These are phyloP conservation scores for Odobenus rosmarus DNA, from an alignment of 2,113 vertebrate genomes.

Conservation along the genomic window DNA sequence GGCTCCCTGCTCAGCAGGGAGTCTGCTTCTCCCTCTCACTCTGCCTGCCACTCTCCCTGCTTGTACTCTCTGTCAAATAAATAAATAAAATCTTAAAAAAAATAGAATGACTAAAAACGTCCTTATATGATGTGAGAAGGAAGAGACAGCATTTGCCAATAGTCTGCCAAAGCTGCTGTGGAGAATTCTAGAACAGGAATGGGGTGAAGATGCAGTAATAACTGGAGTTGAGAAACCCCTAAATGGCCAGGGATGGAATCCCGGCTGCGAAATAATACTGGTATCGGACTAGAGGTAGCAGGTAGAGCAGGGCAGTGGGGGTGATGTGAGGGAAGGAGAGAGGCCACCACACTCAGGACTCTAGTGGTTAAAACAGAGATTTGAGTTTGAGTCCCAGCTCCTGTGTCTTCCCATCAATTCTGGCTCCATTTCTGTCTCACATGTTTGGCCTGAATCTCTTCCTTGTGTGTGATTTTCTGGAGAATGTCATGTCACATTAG, in stretches of 20 bases:
- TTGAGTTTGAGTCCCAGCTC: background rate
- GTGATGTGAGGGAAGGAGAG: rapidly evolving
- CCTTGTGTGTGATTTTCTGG: background rate
- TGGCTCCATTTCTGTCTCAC: background rate
- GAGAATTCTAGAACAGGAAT: background rate
- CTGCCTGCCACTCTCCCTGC: too few relatives aligned
- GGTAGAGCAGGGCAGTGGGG: background rate
- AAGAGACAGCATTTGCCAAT: background rate
- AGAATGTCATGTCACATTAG: background rate
- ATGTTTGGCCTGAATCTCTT: background rate
- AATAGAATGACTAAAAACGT: background rate
- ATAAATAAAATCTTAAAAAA: background rate
- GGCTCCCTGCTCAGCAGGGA: too few relatives aligned
- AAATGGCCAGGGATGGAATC: background rate
- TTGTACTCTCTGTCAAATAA: background rate
- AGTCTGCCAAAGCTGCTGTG: background rate
- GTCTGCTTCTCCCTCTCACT: too few relatives aligned
- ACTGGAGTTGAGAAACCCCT: background rate
- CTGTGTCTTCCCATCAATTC: background rate
- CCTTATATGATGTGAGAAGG: background rate
- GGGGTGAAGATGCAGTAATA: background rate
- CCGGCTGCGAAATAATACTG: background rate
- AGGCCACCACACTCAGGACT: background rate
- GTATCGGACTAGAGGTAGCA: background rate
- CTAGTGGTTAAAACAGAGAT: background rate